These are phyloP conservation scores for Cherax quadricarinatus DNA, from an alignment of 1,140 invertebrate genomes.

Conservation along the genomic window DNA sequence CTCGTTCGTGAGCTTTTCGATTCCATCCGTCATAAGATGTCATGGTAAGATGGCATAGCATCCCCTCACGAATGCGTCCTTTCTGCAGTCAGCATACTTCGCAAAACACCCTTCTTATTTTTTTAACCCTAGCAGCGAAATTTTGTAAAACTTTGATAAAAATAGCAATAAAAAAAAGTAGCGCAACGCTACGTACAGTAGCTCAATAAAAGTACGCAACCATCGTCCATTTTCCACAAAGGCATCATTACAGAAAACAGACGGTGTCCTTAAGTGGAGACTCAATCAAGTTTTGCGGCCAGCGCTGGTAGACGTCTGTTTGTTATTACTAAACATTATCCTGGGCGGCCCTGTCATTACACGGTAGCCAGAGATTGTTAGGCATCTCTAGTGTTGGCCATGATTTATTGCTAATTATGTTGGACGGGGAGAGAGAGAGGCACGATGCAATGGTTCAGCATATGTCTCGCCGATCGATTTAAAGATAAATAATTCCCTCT, in stretches of 20 bases:
- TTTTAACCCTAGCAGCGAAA: not conserved
- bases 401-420: slow-evolving; percentile 70
- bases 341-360: slow-evolving; percentile 65
- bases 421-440: not conserved
- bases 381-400: slow-evolving; percentile 56
- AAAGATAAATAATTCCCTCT: slow-evolving; percentile 16
- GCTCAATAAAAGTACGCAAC: slow-evolving; percentile 70
- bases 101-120: not conserved
- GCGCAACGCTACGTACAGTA: slow-evolving; percentile 47
- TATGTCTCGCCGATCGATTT: slow-evolving; percentile 39
- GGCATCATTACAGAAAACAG: slow-evolving; percentile 69
- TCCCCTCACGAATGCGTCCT: not conserved
- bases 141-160: slow-evolving; percentile 17
- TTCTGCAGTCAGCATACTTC: not conserved
- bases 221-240: slow-evolving; percentile 68
- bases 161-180: slow-evolving; percentile 13
- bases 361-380: slow-evolving; percentile 71
- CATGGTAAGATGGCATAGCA: not conserved
- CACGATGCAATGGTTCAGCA: slow-evolving; percentile 15
- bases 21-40: not conserved
- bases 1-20: not conserved
- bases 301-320: slow-evolving; percentile 62
- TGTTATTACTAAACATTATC: slow-evolving; percentile 71
- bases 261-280: slow-evolving; percentile 70
- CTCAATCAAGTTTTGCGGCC: slow-evolving; percentile 71